Evolutionary conservation across 1,140 invertebrate genomes (phyloP).

Genomic region (Globodera ellingtonae): DNA sequence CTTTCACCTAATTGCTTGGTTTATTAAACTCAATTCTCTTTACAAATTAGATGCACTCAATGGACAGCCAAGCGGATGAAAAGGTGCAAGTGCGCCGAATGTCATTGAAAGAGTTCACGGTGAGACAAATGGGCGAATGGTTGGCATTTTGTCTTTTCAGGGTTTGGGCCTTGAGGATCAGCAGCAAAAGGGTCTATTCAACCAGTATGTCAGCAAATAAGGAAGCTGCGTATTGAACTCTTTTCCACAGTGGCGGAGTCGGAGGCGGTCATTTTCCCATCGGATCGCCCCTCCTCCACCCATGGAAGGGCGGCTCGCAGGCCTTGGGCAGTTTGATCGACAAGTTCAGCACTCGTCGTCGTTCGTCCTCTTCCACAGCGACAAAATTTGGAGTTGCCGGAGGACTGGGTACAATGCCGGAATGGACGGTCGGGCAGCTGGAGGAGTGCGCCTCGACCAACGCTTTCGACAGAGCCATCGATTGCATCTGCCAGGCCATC

Average conservation of each 20-base stretch:
- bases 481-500: slow-evolving; percentile 20
- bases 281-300: slow-evolving; percentile 29
- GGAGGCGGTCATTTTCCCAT: slow-evolving; percentile 19
- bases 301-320: slow-evolving; percentile 24
- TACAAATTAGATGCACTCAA: slow-evolving; percentile 5
- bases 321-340: slow-evolving; percentile 33
- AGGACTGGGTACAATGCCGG: not conserved
- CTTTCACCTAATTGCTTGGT: too few species aligned
- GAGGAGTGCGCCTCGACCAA: slow-evolving; percentile 10
- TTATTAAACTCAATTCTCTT: not conserved
- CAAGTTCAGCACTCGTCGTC: slow-evolving; percentile 40
- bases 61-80: slow-evolving; percentile 29
- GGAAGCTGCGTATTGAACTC: not conserved
- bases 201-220: slow-evolving; percentile 14
- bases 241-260: not conserved
- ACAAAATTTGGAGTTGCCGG: slow-evolving; percentile 6
- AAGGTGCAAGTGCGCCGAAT: slow-evolving; percentile 34
- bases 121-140: not conserved
- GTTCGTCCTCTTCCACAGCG: slow-evolving; percentile 27
- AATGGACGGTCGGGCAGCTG: not conserved
- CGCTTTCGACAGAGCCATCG: slow-evolving; percentile 26
- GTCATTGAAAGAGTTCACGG: slow-evolving; percentile 35
- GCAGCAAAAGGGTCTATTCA: not conserved
- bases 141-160: slow-evolving; percentile 1
- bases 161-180: slow-evolving; percentile 25